Evolutionary conservation across 2,888 invertebrate genomes (phyloP).

Genomic region (Thereva nobilitata): DNA sequence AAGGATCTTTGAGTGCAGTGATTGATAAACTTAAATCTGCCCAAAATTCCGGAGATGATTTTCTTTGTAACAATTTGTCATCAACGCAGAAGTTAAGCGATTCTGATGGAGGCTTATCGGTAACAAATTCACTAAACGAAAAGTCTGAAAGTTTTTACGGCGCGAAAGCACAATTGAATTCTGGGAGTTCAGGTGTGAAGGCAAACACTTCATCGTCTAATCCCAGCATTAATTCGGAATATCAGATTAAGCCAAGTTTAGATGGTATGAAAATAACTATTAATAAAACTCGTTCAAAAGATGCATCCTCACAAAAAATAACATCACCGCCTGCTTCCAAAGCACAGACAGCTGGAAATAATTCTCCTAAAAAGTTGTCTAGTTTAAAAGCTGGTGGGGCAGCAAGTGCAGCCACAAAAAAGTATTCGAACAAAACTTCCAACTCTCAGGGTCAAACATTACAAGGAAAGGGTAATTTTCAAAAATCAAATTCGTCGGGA

Average conservation of each 20-base stretch:
- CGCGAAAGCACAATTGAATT: conserved; percentile 42
- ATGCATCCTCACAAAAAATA: conserved; percentile 2
- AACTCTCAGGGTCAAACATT: conserved; percentile 35
- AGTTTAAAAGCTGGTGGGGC: conserved; percentile 84
- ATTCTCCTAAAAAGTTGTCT: conserved; percentile 79
- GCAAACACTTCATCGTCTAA: conserved; percentile 10
- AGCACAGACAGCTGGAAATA: conserved; percentile 60
- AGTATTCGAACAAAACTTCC: conserved; percentile 49
- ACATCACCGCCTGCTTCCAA: conserved; percentile 48
- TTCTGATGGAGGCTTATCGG: neutral
- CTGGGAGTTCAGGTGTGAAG: conserved; percentile 11
- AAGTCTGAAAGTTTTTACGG: conserved; percentile 8
- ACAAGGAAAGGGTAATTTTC: conserved; percentile 52
- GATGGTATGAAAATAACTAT: conserved; percentile 91
- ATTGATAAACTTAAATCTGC: conserved; percentile 84
- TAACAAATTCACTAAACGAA: neutral
- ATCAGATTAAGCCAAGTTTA: conserved; percentile 83
- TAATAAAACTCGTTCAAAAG: conserved; percentile 79
- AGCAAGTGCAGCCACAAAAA: conserved; percentile 84
- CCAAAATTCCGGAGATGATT: conserved; percentile 55
- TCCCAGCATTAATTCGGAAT: conserved; percentile 68
- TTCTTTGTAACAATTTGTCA: neutral
- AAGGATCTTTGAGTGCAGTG: conserved; percentile 79
- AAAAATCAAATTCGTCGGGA: conserved; percentile 57
- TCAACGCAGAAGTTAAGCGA: conserved; percentile 5